Evolutionary conservation across 2,888 invertebrate genomes (phyloP).

Genomic region (Ariolimax columbianus): DNA sequence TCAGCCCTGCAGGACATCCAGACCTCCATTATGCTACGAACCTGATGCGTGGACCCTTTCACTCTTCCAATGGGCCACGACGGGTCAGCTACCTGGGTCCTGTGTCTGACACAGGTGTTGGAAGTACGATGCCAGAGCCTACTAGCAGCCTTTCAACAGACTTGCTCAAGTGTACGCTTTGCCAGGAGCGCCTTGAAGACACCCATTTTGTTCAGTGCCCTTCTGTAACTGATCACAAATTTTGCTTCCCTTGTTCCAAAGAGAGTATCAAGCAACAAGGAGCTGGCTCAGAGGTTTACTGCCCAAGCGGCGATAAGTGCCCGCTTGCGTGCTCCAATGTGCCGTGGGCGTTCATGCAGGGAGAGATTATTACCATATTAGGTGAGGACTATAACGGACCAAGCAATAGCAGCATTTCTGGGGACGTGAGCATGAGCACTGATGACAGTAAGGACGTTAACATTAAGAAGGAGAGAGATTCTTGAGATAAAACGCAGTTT

Average conservation of each 20-base stretch:
- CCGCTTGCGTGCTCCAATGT: constrained; percentile 94
- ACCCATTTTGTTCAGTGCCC: constrained; percentile 99
- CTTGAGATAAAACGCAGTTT: constrained; percentile 45
- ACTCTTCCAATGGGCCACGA: constrained; percentile 37
- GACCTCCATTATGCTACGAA: constrained; percentile 62
- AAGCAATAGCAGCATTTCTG: constrained; percentile 34
- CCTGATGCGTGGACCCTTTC: constrained; percentile 75
- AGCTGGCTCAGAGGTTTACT: constrained; percentile 95
- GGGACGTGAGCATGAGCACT: neutral
- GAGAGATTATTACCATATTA: constrained; percentile 98
- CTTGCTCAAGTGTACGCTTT: constrained; percentile 88
- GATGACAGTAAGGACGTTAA: constrained; percentile 61
- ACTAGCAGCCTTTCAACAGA: constrained; percentile 70
- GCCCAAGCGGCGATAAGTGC: constrained; percentile 99
- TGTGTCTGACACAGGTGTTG: constrained; percentile 69
- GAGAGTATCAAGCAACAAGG: constrained; percentile 98
- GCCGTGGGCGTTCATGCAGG: constrained; percentile 99
- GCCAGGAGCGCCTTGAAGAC: constrained; percentile 98
- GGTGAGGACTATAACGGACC: constrained; percentile 69
- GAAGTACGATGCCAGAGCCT: constrained; percentile 80
- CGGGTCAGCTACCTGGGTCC: constrained; percentile 49
- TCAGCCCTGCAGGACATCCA: constrained; percentile 50
- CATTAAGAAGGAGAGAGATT: constrained; percentile 73
- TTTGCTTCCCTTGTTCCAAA: constrained; percentile 99
- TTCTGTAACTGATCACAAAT: constrained; percentile 97